Base-by-base conservation (phyloP, 2,888 invertebrate species). In the Ligdia adustata region DNA sequence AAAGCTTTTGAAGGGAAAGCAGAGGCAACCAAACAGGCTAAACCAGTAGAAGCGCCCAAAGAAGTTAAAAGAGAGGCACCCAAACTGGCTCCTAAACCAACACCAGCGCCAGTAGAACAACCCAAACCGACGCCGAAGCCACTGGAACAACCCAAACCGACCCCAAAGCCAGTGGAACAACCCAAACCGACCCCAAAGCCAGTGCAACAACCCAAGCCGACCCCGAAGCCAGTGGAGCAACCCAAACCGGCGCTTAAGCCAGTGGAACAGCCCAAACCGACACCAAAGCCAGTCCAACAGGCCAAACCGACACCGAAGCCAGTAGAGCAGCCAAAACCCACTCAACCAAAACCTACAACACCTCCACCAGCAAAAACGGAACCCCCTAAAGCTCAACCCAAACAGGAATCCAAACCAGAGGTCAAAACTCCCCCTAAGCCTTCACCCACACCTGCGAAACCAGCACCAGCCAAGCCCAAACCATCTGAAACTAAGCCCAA, bases 1-100 rank as follows among this genome's bases (percentile, higher is more conserved):
- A 82, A 81, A 57, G 86, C 90, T 0, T 90, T 82, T 52, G 55
- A 62, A 35, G 14, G 22, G 11, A 57, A 60, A 32, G 41, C 61
- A 5, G 45, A 61, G 3, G 4, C 29, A 7, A 54, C 48, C 7
- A 50, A 50, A 28, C 35, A 34, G 15, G 29, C 40, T 7, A 59
- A 58, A 29, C 44, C 16, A 4, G 5, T 16, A 7, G 48, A 45
- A 34, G 24, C 28, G 11, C 37, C 37, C 0, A 27, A 24, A 37
- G n/a, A 9, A 12, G 14, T 7, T 12, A 11, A 9, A 16, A n/a
- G n/a, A n/a, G n/a, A n/a, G n/a, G 29, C 15, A 24, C 26, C 27
- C 2, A 41, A 27, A 37, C 40, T 32, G 12, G 29, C 14, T 11
- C 34, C 45, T 5, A n/a, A 11, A 20, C 47, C 32, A 2, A 24